Base-by-base conservation (phyloP, 2,797 vertebrate genomes). In the Meda fulgida region DNA sequence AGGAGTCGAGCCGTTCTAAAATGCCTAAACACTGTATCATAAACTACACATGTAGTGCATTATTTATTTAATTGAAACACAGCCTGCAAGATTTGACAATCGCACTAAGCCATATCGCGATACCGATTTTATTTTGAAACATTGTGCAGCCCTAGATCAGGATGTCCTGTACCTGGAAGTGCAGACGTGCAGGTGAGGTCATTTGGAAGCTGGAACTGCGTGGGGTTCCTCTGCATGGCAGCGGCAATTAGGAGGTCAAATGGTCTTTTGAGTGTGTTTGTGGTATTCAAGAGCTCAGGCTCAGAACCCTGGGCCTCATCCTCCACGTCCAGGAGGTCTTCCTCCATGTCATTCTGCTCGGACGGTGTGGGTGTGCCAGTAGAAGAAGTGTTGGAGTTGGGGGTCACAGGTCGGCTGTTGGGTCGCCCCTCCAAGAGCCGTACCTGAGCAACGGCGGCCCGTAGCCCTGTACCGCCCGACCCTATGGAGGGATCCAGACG, bases 241-340 rank as follows among this genome's bases (percentile, higher is more conserved):
- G 98, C 98, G 31, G 98, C 97, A 84, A 99, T 99, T 67, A 99
- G 96, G 89, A 99, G 95, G 93, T 99, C 97, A 91, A 99, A 99
- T 63, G 97, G 98, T 88, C 97, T 96, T 92, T 97, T 98, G 86
- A 99, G 95, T 55, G 84, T 89, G 3, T 82, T 71, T 81, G 96
- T 94, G 36, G 94, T 90, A 81, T 94, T 92, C 85, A 95, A 93
- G 70, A 93, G 94, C 90, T 99, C 98, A 0, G 95, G 93, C 89
- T 98, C 97, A 7, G 93, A 93, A 73, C 95, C 94, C 91, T 94
- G 96, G 40, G 96, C 91, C 85, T 99, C 97, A 43, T 99, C 98
- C 55, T 99, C 98, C 10, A 97, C 96, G 23, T 99, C 98, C 53
- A 96, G 95, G 86, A 96, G 94, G 91, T 99, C 98, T 90, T 96